Conservation (phyloP, 2,888 invertebrate genomes). For the Drosophila testacea region DNA sequence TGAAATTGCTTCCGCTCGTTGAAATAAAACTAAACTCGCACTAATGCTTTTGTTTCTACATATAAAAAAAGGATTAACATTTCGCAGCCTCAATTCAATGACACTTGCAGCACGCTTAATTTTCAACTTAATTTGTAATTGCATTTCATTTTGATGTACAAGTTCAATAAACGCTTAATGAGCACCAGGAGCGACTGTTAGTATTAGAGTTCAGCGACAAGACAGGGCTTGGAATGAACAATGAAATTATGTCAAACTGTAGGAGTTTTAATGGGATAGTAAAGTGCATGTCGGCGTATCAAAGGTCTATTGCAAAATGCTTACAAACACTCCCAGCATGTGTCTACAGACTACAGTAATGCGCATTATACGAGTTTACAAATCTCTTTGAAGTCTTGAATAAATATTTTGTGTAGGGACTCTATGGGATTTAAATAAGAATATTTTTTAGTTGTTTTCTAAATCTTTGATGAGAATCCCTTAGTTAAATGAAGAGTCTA, state of each 20-base stretch:
- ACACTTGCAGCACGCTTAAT: constrained; percentile 6
- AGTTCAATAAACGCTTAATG: constrained; percentile 8
- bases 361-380: too few relatives aligned
- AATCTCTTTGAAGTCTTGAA: too few relatives aligned
- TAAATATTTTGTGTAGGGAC: too few relatives aligned
- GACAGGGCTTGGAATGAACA: constrained; percentile 2
- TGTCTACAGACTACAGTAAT: background rate
- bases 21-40: constrained; percentile 17
- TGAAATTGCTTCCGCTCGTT: constrained; percentile 61
- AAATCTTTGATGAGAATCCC: too few relatives aligned
- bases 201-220: constrained; percentile 27
- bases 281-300: constrained; percentile 1
- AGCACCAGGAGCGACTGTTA: background rate
- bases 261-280: constrained; percentile 10
- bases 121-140: constrained; percentile 22
- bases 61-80: constrained; percentile 8
- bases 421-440: too few relatives aligned
- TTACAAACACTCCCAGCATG: background rate
- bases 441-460: too few relatives aligned
- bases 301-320: background rate
- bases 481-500: too few relatives aligned
- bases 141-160: background rate
- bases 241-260: constrained; percentile 9
- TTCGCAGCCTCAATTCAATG: constrained; percentile 9
- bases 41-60: background rate